Evolutionary conservation across 2,888 invertebrate genomes (phyloP).

Genomic region (Chelonus formosanus): DNA sequence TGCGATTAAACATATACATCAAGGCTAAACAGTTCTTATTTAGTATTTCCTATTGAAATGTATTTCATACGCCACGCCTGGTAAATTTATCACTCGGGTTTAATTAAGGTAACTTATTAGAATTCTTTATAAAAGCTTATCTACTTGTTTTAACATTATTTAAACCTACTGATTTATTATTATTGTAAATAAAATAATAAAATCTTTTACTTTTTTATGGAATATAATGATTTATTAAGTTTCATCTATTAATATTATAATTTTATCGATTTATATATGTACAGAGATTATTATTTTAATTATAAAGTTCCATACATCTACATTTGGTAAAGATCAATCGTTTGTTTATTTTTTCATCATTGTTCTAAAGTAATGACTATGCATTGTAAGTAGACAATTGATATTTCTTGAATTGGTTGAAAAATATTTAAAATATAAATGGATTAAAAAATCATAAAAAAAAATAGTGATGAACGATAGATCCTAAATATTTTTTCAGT

Average conservation of each 20-base stretch:
- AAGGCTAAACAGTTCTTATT: neutral
- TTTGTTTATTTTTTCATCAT: neutral
- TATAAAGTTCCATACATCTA: too few relatives aligned
- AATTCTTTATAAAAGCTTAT: slow-evolving; percentile 14
- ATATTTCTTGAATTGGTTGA: too few relatives aligned
- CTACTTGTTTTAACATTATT: slow-evolving; percentile 6
- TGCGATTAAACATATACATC: neutral
- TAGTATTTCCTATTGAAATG: slow-evolving; percentile 5
- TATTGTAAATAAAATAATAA: neutral
- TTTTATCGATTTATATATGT: too few relatives aligned
- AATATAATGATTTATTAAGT: neutral
- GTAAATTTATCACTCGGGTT: slow-evolving; percentile 9
- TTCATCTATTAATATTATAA: too few relatives aligned
- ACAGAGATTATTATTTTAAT: too few relatives aligned
- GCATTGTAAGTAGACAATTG: too few relatives aligned
- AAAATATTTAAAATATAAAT: too few relatives aligned
- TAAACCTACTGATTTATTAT: slow-evolving; percentile 13
- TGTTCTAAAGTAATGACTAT: too few relatives aligned
- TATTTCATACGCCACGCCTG: slow-evolving; percentile 3
- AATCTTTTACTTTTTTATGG: neutral
- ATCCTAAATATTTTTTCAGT: too few relatives aligned
- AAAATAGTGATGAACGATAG: too few relatives aligned
- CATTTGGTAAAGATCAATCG: neutral
- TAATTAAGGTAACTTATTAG: slow-evolving; percentile 13
- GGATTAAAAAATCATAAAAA: too few relatives aligned